Base-by-base conservation (phyloP, 2,888 invertebrate genomes). In the Cheilosia variabilis region DNA sequence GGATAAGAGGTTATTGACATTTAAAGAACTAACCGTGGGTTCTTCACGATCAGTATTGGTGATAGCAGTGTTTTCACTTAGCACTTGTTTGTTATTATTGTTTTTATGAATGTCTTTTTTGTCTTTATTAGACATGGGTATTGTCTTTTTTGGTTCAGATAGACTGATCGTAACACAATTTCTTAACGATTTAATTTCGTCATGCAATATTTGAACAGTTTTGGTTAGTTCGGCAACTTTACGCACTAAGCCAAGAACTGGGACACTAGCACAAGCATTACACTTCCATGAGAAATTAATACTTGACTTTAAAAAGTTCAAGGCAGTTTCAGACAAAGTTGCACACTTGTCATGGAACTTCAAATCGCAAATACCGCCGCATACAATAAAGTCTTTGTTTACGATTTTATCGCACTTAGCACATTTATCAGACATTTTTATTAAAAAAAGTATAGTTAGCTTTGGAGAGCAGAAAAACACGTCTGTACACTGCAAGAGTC, bases 381-480 rank as follows among this genome's bases (percentile, higher is more conserved):
- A 57, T 9, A 72, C 63, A 22, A 73, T 45, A 22, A 73, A 62
- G 34, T 63, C 47, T 31, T 55, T 55, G 31, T 13, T 65, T 55
- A 73, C 4, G 53, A 57, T 65, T 75, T 65, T 55, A 55, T 73
- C 41, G 31, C 72, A 75, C 50, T 75, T 75, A 22, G 41, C 50
- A 76, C 76, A 76, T 15, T 66, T 68, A 45, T 68, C 76, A 10
- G 76, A 60, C 76, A 68, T 68, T 63, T 47, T 15, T 58, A 45
- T 63, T 15, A 47, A 55, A 58, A 43, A 24, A 43, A 31, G n/a
- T n/a, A n/a, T n/a, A n/a, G n/a, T n/a, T n/a, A n/a, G n/a, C 37
- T 55, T 19, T n/a, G 15, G n/a, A 27, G 31, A 57, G 58, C 47
- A 58, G 0, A 47, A 57, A 66, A 66, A 37, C 34, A 65, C 65